Evolutionary conservation across 2,888 invertebrate genomes (phyloP).

Genomic region (Augiades crinisus): DNA sequence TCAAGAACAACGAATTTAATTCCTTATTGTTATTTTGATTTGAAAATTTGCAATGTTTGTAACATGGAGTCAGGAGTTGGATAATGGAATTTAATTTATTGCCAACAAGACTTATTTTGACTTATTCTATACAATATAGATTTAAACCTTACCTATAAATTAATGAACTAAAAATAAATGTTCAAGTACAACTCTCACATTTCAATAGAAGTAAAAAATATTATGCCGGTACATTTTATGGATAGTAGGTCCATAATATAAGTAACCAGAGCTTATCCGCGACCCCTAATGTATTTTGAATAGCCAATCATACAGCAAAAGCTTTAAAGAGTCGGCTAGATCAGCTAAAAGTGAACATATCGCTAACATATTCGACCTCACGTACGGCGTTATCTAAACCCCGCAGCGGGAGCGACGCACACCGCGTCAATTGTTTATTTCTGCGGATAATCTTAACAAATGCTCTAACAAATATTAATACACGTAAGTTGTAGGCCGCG

Average conservation of each 20-base stretch:
- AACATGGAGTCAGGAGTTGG: too few relatives aligned
- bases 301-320: conserved; percentile 7
- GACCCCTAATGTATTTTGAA: conserved; percentile 1
- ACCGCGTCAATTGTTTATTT: conserved; percentile 60
- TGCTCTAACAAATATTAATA: conserved; percentile 28
- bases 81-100: too few relatives aligned
- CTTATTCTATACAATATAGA: too few relatives aligned
- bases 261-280: not conserved
- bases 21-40: too few relatives aligned
- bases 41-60: too few relatives aligned
- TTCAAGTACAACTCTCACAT: too few relatives aligned
- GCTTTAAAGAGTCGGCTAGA: conserved; percentile 38
- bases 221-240: not conserved
- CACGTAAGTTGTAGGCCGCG: not conserved
- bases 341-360: conserved; percentile 54
- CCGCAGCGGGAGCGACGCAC: conserved; percentile 43
- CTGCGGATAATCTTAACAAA: conserved; percentile 62
- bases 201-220: too few relatives aligned
- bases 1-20: too few relatives aligned
- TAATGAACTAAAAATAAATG: too few relatives aligned
- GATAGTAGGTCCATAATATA: not conserved
- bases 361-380: conserved; percentile 67
- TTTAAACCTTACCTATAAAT: too few relatives aligned
- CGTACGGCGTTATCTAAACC: conserved; percentile 56
- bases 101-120: too few relatives aligned